These are phyloP conservation scores for Zoanthus sansibaricus DNA, from an alignment of 92 coral and sea anemone genomes.

Conservation along the genomic window DNA sequence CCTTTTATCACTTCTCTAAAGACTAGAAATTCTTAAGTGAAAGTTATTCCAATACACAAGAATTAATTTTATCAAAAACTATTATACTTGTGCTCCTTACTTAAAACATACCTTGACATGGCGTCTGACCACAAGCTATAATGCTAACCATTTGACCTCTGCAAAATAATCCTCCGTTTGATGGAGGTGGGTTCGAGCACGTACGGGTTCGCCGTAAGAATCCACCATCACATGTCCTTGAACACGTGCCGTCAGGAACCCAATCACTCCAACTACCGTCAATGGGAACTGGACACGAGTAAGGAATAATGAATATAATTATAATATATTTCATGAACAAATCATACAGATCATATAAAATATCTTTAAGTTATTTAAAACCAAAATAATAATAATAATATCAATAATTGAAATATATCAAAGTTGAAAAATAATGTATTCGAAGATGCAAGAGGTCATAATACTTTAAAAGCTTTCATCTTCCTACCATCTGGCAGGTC, in stretches of 20 bases:
- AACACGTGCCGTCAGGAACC: neutral
- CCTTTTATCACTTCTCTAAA: too few species aligned
- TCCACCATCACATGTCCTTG: constrained; percentile 14
- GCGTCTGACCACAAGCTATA: neutral
- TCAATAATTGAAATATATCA: too few species aligned
- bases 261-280: constrained; percentile 4
- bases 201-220: neutral
- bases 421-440: too few species aligned
- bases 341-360: too few species aligned
- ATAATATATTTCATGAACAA: neutral
- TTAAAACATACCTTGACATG: constrained; percentile 3
- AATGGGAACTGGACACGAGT: neutral
- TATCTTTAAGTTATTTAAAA: too few species aligned
- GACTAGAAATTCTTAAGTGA: too few species aligned
- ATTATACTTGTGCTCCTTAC: too few species aligned
- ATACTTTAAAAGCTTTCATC: too few species aligned
- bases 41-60: too few species aligned
- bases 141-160: neutral
- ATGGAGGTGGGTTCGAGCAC: constrained; percentile 3
- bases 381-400: neutral
- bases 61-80: too few species aligned
- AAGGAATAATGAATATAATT: neutral
- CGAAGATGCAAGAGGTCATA: too few species aligned
- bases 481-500: too few species aligned
- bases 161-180: constrained; percentile 9